A percentile compares a stretch with the other conserved stretches of the same genome.
phyloP scores from a whole-genome alignment of 2,888 invertebrate species.

The Papilio demoleus region DNA sequence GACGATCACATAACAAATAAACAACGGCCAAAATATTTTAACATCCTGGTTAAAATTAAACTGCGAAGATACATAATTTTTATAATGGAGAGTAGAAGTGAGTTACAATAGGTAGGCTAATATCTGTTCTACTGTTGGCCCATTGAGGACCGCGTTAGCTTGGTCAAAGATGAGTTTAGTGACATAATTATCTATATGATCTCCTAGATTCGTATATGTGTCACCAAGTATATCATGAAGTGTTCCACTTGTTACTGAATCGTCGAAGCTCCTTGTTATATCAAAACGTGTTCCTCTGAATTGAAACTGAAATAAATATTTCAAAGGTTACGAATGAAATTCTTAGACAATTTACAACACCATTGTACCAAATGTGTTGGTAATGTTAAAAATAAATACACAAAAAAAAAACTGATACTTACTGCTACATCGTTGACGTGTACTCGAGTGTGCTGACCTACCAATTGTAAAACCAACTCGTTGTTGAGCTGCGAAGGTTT shows the following conservation, averaged over 20 bases:
- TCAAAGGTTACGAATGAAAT: not conserved
- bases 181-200: constrained; percentile 21
- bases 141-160: constrained; percentile 15
- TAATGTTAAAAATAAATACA: not conserved
- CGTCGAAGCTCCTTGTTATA: not conserved
- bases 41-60: too few species aligned
- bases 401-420: constrained; percentile 2
- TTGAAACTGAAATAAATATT: constrained; percentile 29
- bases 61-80: too few species aligned
- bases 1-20: too few species aligned
- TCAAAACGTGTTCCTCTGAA: constrained; percentile 17
- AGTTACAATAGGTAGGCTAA: constrained; percentile 24
- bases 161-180: constrained; percentile 6
- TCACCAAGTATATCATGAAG: not conserved
- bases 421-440: constrained; percentile 24
- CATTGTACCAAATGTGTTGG: not conserved
- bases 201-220: not conserved
- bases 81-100: too few species aligned
- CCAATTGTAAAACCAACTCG: not conserved
- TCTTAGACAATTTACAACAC: too few species aligned
- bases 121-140: constrained; percentile 18
- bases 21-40: too few species aligned
- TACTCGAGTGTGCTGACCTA: constrained; percentile 17
- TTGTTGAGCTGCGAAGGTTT: not conserved
- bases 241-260: not conserved